A percentile compares a stretch with the other conserved stretches of the same genome.
Evolutionary conservation across 1,140 invertebrate genomes (phyloP).

Genomic region (Drosophila athabasca): DNA sequence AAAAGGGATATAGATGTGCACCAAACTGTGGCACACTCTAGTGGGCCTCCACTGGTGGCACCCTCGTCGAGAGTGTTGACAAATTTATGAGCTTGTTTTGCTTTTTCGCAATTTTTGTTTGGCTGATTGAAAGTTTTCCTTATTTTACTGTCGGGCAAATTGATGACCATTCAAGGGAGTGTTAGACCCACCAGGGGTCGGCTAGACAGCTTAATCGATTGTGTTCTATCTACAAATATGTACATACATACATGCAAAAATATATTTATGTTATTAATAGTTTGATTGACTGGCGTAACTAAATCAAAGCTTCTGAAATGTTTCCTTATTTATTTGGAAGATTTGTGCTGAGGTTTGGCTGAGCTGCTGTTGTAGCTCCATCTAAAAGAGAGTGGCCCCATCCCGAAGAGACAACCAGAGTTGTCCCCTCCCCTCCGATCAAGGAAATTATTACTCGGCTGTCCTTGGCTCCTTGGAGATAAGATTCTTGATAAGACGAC

Average conservation of each 20-base stretch:
- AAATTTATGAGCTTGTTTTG: constrained; percentile 79
- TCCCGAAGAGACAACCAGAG: too few relatives aligned
- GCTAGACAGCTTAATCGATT: constrained; percentile 61
- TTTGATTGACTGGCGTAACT: constrained; percentile 26
- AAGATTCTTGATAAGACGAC: too few relatives aligned
- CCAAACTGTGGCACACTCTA: constrained; percentile 39
- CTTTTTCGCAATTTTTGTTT: constrained; percentile 51
- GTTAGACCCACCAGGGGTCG: not conserved
- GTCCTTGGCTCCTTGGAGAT: too few relatives aligned
- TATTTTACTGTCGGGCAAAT: constrained; percentile 40
- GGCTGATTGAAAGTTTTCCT: constrained; percentile 59
- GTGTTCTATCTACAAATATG: constrained; percentile 28
- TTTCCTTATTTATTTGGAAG: constrained; percentile 28
- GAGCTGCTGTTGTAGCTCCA: too few relatives aligned
- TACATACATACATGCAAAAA: not conserved
- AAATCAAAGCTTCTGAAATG: constrained; percentile 5
- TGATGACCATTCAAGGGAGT: constrained; percentile 44
- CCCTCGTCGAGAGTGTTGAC: constrained; percentile 66
- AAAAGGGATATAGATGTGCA: constrained; percentile 55
- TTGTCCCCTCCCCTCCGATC: too few relatives aligned
- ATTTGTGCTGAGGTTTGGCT: too few relatives aligned
- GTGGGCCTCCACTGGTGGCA: not conserved
- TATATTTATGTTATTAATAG: constrained; percentile 18
- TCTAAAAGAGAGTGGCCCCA: too few relatives aligned
- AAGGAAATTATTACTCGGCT: too few relatives aligned